These are phyloP conservation scores for Drosophila micromelanica DNA, from an alignment of 1,140 invertebrate genomes.

Conservation along the genomic window DNA sequence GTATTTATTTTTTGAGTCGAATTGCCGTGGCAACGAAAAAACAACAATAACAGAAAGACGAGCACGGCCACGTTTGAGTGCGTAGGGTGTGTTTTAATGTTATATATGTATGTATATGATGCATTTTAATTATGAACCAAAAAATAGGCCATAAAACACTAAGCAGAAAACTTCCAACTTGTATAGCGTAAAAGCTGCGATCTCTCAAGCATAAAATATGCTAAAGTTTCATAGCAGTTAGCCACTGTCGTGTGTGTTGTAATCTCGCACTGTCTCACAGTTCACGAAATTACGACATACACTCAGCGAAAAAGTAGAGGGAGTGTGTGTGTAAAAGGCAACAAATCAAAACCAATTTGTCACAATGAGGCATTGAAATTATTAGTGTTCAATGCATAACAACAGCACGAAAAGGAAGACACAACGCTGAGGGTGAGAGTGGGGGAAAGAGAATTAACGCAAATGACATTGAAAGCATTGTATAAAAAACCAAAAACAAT, in stretches of 20 bases:
- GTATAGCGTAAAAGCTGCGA: constrained; percentile 41
- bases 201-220: constrained; percentile 74
- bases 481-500: constrained; percentile 35
- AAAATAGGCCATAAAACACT: constrained; percentile 62
- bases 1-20: constrained; percentile 36
- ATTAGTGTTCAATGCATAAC: constrained; percentile 67
- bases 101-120: constrained; percentile 53
- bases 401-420: constrained; percentile 2
- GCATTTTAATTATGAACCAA: constrained; percentile 75
- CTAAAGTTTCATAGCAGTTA: constrained; percentile 30
- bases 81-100: constrained; percentile 52
- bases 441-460: constrained; percentile 11
- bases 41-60: constrained; percentile 46
- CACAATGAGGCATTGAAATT: constrained; percentile 75
- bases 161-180: constrained; percentile 49
- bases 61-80: constrained; percentile 53
- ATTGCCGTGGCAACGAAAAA: constrained; percentile 69
- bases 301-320: constrained; percentile 3
- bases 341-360: constrained; percentile 81
- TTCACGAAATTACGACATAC: constrained; percentile 55
- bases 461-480: constrained; percentile 73
- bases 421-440: not conserved
- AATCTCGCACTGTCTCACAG: constrained; percentile 44
- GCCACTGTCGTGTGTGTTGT: constrained; percentile 43
- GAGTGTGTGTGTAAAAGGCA: constrained; percentile 16